Evolutionary conservation across 2,113 vertebrate species (phyloP), one percentile per base, ranked within the genome.

Genomic region (Misgurnus anguillicaudatus): DNA sequence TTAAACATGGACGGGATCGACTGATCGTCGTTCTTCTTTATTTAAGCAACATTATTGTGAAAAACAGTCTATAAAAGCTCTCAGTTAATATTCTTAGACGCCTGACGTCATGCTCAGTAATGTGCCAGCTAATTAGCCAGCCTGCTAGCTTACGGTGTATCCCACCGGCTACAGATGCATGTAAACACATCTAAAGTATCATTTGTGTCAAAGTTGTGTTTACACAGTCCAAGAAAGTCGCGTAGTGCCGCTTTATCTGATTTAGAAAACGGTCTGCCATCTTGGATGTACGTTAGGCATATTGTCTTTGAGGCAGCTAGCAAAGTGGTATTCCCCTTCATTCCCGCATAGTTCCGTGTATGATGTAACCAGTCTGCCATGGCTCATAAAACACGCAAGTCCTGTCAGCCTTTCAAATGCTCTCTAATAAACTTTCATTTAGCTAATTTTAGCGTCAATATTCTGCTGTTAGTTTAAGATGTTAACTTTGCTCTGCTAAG

Each of bases 271-370:
- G 3, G 16, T 21, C 42, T 62, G 58, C 41, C 41, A 73, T 73
- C 53, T 73, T 60, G 39, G 41, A 62, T 62, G 42, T 75, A 31
- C 24, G 24, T 31, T 31, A 75, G 39, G 5, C 61, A 61, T 24
- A 17, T 14, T 74, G 55, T 61, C 39, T 14, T 55, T 21, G n/a
- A 76, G n/a, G 53, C 53, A 62, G 17, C 17, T 51, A 53, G 64
- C 66, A 65, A 53, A 68, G 79, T 76, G 84, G 84, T 85, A 85
- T 85, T 85, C 84, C 84, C 84, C 84, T 76, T 83, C 81, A 82
- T 79, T 84, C 83, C 83, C 31, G 48, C 38, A 17, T 16, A 81
- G 47, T 84, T 75, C 67, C 83, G 83, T 57, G 60, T 70, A 72
- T 79, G 80, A 75, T 58, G 80, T 58, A 16, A 14, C 38, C 42